phyloP scores from a whole-genome alignment of 2,888 invertebrate species.

The Andrena haemorrhoa region DNA sequence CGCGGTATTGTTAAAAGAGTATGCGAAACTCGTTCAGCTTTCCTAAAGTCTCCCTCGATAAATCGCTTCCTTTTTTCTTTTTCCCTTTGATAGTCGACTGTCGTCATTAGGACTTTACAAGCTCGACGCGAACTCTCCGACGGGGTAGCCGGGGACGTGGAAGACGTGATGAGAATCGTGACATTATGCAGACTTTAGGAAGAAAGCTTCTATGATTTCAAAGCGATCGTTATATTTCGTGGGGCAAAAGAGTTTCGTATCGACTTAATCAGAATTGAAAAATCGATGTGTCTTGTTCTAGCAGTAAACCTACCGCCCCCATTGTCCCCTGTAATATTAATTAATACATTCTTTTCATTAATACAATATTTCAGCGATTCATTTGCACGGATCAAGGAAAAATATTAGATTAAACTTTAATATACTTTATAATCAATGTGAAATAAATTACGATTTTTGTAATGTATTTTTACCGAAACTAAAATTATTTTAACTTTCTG shows the following conservation, averaged over 20 bases:
- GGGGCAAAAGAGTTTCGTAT: conserved; percentile 24
- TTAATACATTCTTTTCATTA: too few relatives aligned
- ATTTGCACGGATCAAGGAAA: too few relatives aligned
- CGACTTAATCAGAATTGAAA: conserved; percentile 37
- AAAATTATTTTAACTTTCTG: too few relatives aligned
- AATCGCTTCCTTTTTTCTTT: conserved; percentile 39
- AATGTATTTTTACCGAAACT: too few relatives aligned
- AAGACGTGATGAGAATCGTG: conserved; percentile 77
- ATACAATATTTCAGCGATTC: too few relatives aligned
- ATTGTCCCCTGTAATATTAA: too few relatives aligned
- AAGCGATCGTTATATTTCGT: conserved; percentile 64
- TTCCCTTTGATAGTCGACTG: conserved; percentile 55
- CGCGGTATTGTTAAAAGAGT: conserved; percentile 55
- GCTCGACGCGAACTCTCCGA: conserved; percentile 72
- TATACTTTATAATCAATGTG: too few relatives aligned
- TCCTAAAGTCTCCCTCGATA: conserved; percentile 27
- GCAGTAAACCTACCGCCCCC: conserved; percentile 22
- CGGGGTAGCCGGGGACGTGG: conserved; percentile 69
- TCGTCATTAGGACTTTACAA: conserved; percentile 77
- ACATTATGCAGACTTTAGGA: conserved; percentile 52
- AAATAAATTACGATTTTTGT: too few relatives aligned
- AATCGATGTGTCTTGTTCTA: conserved; percentile 37
- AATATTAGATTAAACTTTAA: too few relatives aligned
- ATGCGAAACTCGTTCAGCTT: conserved; percentile 59
- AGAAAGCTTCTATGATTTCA: conserved; percentile 61